Conservation (phyloP, 2,888 invertebrate species). For the Iphiclides podalirius region DNA sequence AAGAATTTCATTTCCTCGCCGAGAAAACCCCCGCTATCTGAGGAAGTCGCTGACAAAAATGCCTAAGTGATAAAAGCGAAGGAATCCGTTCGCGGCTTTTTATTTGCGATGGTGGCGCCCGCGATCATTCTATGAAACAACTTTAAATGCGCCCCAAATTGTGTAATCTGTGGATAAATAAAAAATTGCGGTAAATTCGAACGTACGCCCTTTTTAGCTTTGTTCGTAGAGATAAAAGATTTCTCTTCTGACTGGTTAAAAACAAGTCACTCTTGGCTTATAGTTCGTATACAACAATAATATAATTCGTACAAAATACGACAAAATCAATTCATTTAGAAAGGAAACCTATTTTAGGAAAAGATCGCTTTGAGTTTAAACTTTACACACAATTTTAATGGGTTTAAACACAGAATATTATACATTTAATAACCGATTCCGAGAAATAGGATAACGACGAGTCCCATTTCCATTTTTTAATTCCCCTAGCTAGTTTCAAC, state of each 20-base stretch:
- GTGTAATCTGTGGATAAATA: neutral
- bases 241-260: too few species aligned
- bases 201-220: too few species aligned
- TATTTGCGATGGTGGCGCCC: neutral
- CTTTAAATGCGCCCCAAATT: neutral
- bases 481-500: constrained; percentile 74
- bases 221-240: too few species aligned
- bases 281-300: too few species aligned
- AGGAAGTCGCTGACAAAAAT: constrained; percentile 76
- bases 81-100: constrained; percentile 49
- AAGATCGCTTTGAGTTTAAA: too few species aligned
- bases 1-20: constrained; percentile 80
- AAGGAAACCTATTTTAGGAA: too few species aligned
- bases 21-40: constrained; percentile 67
- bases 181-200: neutral
- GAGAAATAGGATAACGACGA: constrained; percentile 54
- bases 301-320: too few species aligned
- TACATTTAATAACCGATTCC: constrained; percentile 37
- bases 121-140: too few species aligned
- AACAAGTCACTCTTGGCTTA: too few species aligned
- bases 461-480: constrained; percentile 69
- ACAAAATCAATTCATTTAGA: too few species aligned
- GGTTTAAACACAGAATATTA: too few species aligned
- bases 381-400: too few species aligned
- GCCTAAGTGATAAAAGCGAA: constrained; percentile 73